phyloP scores from a whole-genome alignment of 2,113 vertebrate genomes.

The Rutilus rutilus region DNA sequence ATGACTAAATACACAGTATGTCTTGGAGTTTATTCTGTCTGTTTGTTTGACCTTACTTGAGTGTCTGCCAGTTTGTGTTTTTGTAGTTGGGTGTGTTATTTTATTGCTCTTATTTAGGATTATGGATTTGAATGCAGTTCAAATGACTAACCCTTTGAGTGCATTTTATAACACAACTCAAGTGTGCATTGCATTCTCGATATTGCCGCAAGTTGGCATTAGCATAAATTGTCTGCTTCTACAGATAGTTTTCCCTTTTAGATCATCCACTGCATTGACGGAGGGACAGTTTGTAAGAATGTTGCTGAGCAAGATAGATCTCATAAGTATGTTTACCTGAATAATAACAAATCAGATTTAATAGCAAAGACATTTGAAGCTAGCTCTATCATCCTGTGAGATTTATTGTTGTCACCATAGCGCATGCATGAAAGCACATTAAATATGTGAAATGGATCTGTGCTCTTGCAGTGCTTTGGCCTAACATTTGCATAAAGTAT shows the following conservation, averaged over 20 bases:
- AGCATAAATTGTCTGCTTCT: neutral
- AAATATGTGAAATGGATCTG: neutral
- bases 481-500: neutral
- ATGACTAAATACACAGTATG: neutral
- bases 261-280: neutral
- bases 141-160: neutral
- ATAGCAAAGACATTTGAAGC: slow-evolving; percentile 8
- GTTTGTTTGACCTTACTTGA: slow-evolving; percentile 3
- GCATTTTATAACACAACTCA: neutral
- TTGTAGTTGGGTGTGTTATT: slow-evolving; percentile 32
- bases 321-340: slow-evolving; percentile 10
- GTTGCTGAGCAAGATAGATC: neutral
- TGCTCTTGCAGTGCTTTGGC: neutral
- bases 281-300: neutral
- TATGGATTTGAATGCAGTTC: neutral
- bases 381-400: neutral
- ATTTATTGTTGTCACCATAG: neutral
- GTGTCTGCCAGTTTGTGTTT: slow-evolving; percentile 43
- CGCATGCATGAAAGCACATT: neutral
- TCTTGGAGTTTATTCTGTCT: neutral
- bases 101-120: neutral
- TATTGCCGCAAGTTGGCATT: neutral
- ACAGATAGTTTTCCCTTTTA: neutral
- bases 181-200: neutral
- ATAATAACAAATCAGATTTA: slow-evolving; percentile 5